These are phyloP conservation scores for Venustaconcha ellipsiformis DNA, from an alignment of 1,140 invertebrate species.

Conservation along the genomic window DNA sequence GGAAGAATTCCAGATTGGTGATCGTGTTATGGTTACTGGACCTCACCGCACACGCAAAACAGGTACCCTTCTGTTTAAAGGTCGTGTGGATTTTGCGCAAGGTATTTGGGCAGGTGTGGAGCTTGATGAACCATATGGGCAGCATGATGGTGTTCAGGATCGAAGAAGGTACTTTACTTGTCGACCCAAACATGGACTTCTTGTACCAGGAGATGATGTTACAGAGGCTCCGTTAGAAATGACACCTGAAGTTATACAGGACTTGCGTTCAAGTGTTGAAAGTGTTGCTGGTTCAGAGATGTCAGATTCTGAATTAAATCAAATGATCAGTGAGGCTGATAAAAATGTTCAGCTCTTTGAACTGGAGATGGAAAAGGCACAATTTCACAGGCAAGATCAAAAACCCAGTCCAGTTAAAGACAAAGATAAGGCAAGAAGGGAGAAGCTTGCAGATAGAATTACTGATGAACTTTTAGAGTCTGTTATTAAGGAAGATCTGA, in stretches of 20 bases:
- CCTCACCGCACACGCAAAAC: slow-evolving; percentile 75
- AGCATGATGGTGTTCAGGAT: slow-evolving; percentile 70
- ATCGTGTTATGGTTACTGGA: slow-evolving; percentile 88
- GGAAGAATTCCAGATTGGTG: slow-evolving; percentile 77
- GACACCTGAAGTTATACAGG: slow-evolving; percentile 14
- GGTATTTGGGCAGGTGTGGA: slow-evolving; percentile 76
- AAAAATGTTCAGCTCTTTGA: slow-evolving; percentile 46
- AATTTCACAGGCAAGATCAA: neutral
- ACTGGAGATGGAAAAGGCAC: neutral
- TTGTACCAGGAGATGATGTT: slow-evolving; percentile 66
- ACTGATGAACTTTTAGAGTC: slow-evolving; percentile 48
- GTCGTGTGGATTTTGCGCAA: slow-evolving; percentile 88
- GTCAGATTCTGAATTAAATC: slow-evolving; percentile 39
- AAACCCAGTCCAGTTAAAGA: slow-evolving; percentile 4
- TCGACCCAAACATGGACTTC: slow-evolving; percentile 64
- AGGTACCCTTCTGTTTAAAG: slow-evolving; percentile 86
- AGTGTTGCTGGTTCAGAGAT: slow-evolving; percentile 41
- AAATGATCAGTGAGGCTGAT: slow-evolving; percentile 44
- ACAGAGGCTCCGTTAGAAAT: slow-evolving; percentile 15
- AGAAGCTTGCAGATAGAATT: slow-evolving; percentile 46
- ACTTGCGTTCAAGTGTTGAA: slow-evolving; percentile 34
- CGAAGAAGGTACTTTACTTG: slow-evolving; percentile 69
- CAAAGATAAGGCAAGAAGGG: slow-evolving; percentile 6
- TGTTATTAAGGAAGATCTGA: slow-evolving; percentile 50
- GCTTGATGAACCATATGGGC: slow-evolving; percentile 70